Evolutionary conservation across 2,888 invertebrate species (phyloP).

Genomic region (Brenthis hecate): DNA sequence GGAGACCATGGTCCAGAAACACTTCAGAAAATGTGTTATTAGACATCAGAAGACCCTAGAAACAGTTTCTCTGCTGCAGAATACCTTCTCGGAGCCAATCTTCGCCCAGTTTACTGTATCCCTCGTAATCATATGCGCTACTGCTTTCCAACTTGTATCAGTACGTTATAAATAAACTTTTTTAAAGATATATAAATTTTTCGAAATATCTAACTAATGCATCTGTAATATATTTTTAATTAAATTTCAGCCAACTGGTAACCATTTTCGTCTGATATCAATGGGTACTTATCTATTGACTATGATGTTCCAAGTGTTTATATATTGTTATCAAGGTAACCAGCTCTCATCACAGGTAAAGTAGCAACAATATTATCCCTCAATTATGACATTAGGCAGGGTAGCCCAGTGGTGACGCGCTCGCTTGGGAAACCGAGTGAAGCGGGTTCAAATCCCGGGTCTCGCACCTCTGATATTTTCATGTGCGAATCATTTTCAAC

Average conservation of each 20-base stretch:
- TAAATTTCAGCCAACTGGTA: conserved; percentile 49
- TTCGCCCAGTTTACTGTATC: conserved; percentile 72
- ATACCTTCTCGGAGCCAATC: conserved; percentile 57
- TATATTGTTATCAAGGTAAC: conserved; percentile 76
- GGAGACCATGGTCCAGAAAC: conserved; percentile 18
- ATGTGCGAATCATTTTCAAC: too few relatives aligned
- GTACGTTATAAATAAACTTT: conserved; percentile 50
- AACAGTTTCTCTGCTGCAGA: conserved; percentile 53
- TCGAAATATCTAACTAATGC: too few relatives aligned
- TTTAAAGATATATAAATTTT: too few relatives aligned
- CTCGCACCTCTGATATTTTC: too few relatives aligned
- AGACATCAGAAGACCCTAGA: conserved; percentile 55
- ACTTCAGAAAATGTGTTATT: conserved; percentile 47
- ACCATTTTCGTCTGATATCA: conserved; percentile 53
- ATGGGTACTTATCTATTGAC: conserved; percentile 59
- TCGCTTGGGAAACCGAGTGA: too few relatives aligned
- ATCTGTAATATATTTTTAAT: too few relatives aligned
- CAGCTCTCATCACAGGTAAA: conserved; percentile 49
- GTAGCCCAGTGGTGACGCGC: too few relatives aligned
- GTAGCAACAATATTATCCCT: too few relatives aligned
- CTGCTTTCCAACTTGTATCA: conserved; percentile 69
- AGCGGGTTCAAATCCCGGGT: too few relatives aligned
- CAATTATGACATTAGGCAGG: too few relatives aligned
- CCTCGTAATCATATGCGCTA: conserved; percentile 70
- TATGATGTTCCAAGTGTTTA: conserved; percentile 68